Percentiles rank a stretch among this genome's conserved stretches.
Evolutionary conservation across 2,797 vertebrate species (phyloP).

Genomic region (Botia almorhae): DNA sequence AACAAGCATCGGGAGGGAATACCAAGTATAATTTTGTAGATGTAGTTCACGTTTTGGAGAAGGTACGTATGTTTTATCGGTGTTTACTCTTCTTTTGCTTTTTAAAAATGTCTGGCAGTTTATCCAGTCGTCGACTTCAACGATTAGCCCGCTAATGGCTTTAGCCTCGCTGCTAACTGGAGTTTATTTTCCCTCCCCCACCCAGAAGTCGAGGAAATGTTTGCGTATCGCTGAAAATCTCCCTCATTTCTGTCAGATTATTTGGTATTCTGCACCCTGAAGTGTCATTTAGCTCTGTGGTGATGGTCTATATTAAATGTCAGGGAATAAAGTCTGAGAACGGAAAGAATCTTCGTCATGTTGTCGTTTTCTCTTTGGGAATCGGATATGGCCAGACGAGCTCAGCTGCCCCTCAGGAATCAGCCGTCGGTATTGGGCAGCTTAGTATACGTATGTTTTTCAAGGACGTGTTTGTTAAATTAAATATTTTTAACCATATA

Average conservation of each 20-base stretch:
- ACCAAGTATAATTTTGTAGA: slow-evolving; percentile 69
- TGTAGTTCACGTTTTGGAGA: slow-evolving; percentile 64
- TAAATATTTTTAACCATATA: background rate
- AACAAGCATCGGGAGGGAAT: slow-evolving; percentile 77
- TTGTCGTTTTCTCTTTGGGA: slow-evolving; percentile 34
- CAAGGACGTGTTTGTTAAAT: background rate
- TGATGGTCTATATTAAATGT: background rate
- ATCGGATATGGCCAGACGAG: slow-evolving; percentile 37
- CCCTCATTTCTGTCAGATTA: background rate
- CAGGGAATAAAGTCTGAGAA: slow-evolving; percentile 7
- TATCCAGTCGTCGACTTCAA: slow-evolving; percentile 3
- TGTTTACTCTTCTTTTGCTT: background rate
- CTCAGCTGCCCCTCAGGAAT: slow-evolving; percentile 29
- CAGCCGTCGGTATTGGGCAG: slow-evolving; percentile 15
- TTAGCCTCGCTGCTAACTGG: slow-evolving; percentile 45
- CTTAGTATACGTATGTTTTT: slow-evolving; percentile 2
- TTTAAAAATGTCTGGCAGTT: background rate
- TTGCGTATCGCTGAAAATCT: background rate
- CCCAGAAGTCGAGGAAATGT: slow-evolving; percentile 29
- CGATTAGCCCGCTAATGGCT: slow-evolving; percentile 33
- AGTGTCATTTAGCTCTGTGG: no score
- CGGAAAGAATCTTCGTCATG: slow-evolving; percentile 21
- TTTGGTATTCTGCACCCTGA: background rate
- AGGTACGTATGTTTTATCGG: slow-evolving; percentile 69
- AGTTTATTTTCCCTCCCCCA: slow-evolving; percentile 42